Conservation (phyloP, 2,888 invertebrate genomes). For the Ellobium chinense region DNA sequence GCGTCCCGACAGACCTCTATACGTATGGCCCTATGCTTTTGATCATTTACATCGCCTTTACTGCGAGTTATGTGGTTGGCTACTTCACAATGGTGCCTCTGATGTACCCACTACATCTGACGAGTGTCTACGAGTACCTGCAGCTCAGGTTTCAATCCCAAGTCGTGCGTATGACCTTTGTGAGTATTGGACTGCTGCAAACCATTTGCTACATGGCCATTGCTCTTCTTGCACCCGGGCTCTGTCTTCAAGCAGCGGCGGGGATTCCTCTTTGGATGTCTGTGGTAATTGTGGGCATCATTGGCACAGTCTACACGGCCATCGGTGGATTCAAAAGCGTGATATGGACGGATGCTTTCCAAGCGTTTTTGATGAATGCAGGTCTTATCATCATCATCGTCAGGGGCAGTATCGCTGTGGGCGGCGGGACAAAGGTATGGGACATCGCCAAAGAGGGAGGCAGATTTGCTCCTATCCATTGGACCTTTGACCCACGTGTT, state of each 20-base stretch:
- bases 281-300: constrained; percentile 87
- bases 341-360: constrained; percentile 63
- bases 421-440: background rate
- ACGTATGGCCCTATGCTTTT: constrained; percentile 54
- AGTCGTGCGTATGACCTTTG: constrained; percentile 54
- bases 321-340: constrained; percentile 65
- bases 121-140: constrained; percentile 64
- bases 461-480: background rate
- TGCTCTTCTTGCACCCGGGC: constrained; percentile 55
- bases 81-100: constrained; percentile 55
- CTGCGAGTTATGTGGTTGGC: constrained; percentile 49
- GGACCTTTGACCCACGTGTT: background rate
- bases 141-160: constrained; percentile 58
- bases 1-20: constrained; percentile 59
- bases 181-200: constrained; percentile 59
- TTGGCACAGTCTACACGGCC: constrained; percentile 80
- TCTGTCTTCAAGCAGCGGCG: constrained; percentile 53
- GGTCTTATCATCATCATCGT: constrained; percentile 58
- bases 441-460: background rate
- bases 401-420: constrained; percentile 43
- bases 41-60: constrained; percentile 47
- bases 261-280: constrained; percentile 79
- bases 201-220: constrained; percentile 60
- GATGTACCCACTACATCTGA: constrained; percentile 59
- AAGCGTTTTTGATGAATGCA: constrained; percentile 57